These are phyloP conservation scores for Aphidoletes aphidimyza DNA, from an alignment of 2,888 invertebrate species.

Conservation along the genomic window DNA sequence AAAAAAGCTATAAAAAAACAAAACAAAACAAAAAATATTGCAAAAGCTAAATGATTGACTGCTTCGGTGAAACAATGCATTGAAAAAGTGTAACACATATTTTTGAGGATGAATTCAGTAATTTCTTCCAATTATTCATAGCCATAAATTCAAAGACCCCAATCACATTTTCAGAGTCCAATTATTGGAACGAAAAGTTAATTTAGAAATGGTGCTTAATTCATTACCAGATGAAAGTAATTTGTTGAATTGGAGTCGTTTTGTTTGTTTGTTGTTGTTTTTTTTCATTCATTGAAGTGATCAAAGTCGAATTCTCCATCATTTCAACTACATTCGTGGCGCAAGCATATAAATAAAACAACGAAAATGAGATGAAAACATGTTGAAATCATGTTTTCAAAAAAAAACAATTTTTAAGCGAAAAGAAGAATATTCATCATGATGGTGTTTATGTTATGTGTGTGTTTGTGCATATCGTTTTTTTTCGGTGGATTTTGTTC, in stretches of 20 bases:
- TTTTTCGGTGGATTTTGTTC: neutral
- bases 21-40: too few relatives aligned
- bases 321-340: neutral
- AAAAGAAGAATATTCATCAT: neutral
- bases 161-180: too few relatives aligned
- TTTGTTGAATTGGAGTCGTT: neutral
- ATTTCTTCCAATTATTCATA: neutral
- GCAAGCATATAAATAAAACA: too few relatives aligned
- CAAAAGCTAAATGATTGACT: too few relatives aligned
- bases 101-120: neutral
- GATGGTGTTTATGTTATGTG: neutral
- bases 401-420: neutral
- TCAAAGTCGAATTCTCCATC: constrained; percentile 1
- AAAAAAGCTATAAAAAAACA: too few relatives aligned
- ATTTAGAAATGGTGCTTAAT: constrained; percentile 17
- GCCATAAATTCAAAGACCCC: too few relatives aligned
- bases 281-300: too few relatives aligned
- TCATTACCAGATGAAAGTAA: neutral
- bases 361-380: neutral
- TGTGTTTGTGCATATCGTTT: neutral
- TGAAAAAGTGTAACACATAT: neutral
- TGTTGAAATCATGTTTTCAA: neutral
- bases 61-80: neutral
- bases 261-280: too few relatives aligned
- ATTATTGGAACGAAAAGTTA: too few relatives aligned